Base-by-base conservation (phyloP, 2,888 invertebrate genomes). In the Agrochola litura region DNA sequence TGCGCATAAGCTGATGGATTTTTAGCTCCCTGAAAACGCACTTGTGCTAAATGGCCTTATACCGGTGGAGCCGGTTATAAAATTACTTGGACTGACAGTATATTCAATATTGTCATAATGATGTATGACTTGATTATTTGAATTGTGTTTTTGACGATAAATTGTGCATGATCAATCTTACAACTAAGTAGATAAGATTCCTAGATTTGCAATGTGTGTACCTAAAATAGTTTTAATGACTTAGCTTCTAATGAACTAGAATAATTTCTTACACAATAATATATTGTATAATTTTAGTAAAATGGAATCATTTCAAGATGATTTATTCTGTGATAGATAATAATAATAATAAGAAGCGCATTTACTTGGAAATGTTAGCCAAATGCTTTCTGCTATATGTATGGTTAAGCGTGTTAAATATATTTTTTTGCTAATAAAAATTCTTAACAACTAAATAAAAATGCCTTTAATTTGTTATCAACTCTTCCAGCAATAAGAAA, bases 311-410 rank as follows among this genome's bases (percentile, higher is more conserved):
- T 89, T 88, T 84, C 74, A 66, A 82, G 87, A 89, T 89, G 88
- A 89, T 86, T 86, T 81, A 77, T 79, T 86, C 88, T 88, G 88
- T 88, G 88, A 88, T 88, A 87, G 87, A 77, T 86, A 86, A 77
- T 76, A 82, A 77, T 76, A 82, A 81, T 83, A 70, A 85, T 84
- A 70, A 83, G 75, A 37, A 77, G 41, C 19, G 63, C 69, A 77
- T 86, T 81, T 81, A 78, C 86, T 83, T 80, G 6, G 9, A 37
- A 61, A 64, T 46, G 66, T 72, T 65, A 70, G 76, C 78, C 22
- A 61, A 80, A 76, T 73, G 73, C 77, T 69, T 66, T 72, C 61
- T 81, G 63, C 70, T 80, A 64, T 67, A 56, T 63, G 52, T 76
- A 76, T 69, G 54, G 54, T 19, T 75, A 67, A 65, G 52, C 0